Percentiles rank a stretch among this genome's conserved stretches.
These are phyloP conservation scores for Drepanosiphum platanoidis DNA, from an alignment of 2,888 invertebrate genomes.

Conservation along the genomic window DNA sequence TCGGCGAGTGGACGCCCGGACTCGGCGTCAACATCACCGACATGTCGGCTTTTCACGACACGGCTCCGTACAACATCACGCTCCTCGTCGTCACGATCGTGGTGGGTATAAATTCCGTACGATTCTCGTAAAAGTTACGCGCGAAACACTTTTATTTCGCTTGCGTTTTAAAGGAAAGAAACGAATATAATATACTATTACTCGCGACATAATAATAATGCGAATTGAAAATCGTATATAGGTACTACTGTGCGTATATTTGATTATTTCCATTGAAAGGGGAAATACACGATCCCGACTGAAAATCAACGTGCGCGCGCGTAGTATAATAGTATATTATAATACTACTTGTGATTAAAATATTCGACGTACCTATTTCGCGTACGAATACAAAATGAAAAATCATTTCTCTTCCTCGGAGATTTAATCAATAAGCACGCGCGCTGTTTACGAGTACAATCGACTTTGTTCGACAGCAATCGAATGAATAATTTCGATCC, in stretches of 20 bases:
- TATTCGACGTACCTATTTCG: neutral
- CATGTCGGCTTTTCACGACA: slow-evolving; percentile 77
- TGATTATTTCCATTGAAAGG: neutral
- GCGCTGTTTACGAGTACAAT: slow-evolving; percentile 7
- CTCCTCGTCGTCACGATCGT: slow-evolving; percentile 81
- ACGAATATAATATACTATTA: neutral
- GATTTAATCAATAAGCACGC: slow-evolving; percentile 6
- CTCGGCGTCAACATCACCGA: slow-evolving; percentile 78
- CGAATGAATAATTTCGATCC: neutral
- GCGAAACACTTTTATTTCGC: neutral
- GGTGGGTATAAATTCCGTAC: slow-evolving; percentile 69
- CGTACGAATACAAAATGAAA: neutral
- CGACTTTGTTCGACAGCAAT: neutral
- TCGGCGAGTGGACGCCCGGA: slow-evolving; percentile 79
- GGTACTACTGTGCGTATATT: neutral
- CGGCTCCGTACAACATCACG: slow-evolving; percentile 78
- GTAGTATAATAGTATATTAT: neutral
- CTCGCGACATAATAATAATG: neutral
- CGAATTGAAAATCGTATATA: slow-evolving; percentile 2
- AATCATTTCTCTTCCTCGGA: slow-evolving; percentile 7
- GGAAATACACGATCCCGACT: slow-evolving; percentile 6
- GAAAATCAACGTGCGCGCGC: neutral
- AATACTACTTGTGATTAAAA: slow-evolving; percentile 17
- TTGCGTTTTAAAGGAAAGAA: neutral
- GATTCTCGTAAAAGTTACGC: neutral